These are phyloP conservation scores for Adelognathus sp. DNA, from an alignment of 2,888 invertebrate species.

Conservation along the genomic window DNA sequence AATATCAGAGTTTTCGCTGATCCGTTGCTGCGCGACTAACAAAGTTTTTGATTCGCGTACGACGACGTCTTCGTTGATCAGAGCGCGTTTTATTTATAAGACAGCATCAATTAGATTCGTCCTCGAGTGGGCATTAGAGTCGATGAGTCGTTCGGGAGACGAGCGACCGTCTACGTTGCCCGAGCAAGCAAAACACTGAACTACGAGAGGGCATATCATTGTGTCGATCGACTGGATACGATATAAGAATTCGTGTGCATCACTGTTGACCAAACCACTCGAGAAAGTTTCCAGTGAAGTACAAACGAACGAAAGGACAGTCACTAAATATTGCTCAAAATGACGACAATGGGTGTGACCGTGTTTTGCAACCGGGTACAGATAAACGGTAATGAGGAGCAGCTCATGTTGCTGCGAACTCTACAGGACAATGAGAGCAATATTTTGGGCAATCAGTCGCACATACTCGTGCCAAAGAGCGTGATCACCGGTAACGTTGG, in stretches of 20 bases:
- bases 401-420: constrained; percentile 77
- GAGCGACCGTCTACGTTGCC: constrained; percentile 43
- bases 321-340: constrained; percentile 50
- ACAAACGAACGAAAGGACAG: neutral
- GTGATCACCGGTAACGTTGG: constrained; percentile 12
- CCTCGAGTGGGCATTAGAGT: constrained; percentile 73
- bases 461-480: constrained; percentile 69
- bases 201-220: neutral
- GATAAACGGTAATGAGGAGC: constrained; percentile 74
- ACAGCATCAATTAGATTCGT: constrained; percentile 70
- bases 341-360: constrained; percentile 79
- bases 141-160: constrained; percentile 63
- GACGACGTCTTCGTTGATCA: constrained; percentile 39
- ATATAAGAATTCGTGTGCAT: neutral
- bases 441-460: constrained; percentile 74
- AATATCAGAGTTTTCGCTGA: constrained; percentile 38
- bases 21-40: constrained; percentile 12
- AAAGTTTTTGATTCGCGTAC: constrained; percentile 46
- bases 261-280: no score
- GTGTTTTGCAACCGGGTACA: constrained; percentile 76
- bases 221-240: neutral
- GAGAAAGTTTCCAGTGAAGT: no score
- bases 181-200: constrained; percentile 13
- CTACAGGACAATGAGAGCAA: constrained; percentile 78
- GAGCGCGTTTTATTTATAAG: constrained; percentile 70